phyloP scores from a whole-genome alignment of 2,113 vertebrate genomes.

The Larimichthys polyactis region DNA sequence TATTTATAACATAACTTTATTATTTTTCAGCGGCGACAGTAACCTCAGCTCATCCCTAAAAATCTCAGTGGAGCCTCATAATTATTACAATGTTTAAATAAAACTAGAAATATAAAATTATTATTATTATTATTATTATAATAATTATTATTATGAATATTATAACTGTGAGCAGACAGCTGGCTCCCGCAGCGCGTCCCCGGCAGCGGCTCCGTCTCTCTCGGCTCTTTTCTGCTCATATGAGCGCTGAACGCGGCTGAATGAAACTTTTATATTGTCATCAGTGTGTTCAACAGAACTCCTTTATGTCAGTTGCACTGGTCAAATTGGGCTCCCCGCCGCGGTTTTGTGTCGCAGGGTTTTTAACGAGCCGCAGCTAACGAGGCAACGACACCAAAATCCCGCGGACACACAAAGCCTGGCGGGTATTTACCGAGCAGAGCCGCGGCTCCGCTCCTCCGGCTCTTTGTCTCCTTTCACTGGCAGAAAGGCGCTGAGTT shows the following conservation, averaged over 20 bases:
- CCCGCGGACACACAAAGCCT: slow-evolving; percentile 87
- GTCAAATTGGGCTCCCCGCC: slow-evolving; percentile 93
- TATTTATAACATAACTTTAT: no score
- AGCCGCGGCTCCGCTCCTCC: slow-evolving; percentile 58
- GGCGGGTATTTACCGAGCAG: slow-evolving; percentile 54
- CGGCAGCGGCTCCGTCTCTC: neutral
- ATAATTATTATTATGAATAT: slow-evolving; percentile 7
- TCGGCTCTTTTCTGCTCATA: slow-evolving; percentile 26
- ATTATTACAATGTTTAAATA: neutral
- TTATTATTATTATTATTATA: no score
- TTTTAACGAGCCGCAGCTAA: slow-evolving; percentile 92
- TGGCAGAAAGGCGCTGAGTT: slow-evolving; percentile 68
- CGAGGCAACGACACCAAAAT: slow-evolving; percentile 92
- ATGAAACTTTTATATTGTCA: slow-evolving; percentile 73
- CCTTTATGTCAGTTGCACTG: slow-evolving; percentile 92
- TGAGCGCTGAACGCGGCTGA: slow-evolving; percentile 54
- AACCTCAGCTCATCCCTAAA: neutral
- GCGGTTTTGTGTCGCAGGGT: slow-evolving; percentile 91
- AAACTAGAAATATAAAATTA: no score
- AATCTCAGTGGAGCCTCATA: neutral
- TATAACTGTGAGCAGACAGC: no score
- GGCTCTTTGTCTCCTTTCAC: slow-evolving; percentile 69
- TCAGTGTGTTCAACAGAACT: slow-evolving; percentile 87
- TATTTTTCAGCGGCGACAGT: neutral
- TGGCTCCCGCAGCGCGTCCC: neutral